A percentile compares a stretch with the other conserved stretches of the same genome.
These are phyloP conservation scores for Hipposideros larvatus DNA, from an alignment of 2,797 vertebrate species.

Conservation along the genomic window DNA sequence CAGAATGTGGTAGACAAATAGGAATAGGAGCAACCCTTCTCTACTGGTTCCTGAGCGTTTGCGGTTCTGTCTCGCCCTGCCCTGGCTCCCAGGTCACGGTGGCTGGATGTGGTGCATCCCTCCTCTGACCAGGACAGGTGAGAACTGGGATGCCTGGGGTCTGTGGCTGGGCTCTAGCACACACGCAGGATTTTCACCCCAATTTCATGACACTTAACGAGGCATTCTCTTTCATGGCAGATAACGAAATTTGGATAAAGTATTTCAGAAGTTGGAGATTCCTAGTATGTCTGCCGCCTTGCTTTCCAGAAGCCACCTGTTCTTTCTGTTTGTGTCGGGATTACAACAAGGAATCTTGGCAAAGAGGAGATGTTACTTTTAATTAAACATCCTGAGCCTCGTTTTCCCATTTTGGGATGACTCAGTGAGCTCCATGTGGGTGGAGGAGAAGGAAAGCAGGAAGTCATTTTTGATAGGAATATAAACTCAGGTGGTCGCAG, in stretches of 20 bases:
- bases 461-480: neutral
- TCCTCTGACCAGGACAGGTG: neutral
- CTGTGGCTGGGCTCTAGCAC: neutral
- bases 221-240: neutral
- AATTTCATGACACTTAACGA: fast-evolving
- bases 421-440: neutral
- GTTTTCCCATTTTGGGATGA: conserved; percentile 34
- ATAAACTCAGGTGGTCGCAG: neutral
- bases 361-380: conserved; percentile 38
- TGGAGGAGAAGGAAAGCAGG: neutral
- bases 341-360: conserved; percentile 57
- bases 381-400: conserved; percentile 62
- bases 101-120: too few species aligned
- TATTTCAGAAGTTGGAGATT: neutral
- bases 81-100: fast-evolving
- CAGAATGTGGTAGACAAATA: fast-evolving
- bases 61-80: neutral
- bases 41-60: too few species aligned
- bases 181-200: neutral
- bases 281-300: neutral
- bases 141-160: neutral
- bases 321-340: conserved; percentile 51
- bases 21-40: neutral
- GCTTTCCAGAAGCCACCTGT: conserved; percentile 59
- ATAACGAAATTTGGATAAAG: neutral